Evolutionary conservation across 2,113 vertebrate species (phyloP), one percentile per base, ranked within the genome.

Genomic region (Atlantisia rogersi): DNA sequence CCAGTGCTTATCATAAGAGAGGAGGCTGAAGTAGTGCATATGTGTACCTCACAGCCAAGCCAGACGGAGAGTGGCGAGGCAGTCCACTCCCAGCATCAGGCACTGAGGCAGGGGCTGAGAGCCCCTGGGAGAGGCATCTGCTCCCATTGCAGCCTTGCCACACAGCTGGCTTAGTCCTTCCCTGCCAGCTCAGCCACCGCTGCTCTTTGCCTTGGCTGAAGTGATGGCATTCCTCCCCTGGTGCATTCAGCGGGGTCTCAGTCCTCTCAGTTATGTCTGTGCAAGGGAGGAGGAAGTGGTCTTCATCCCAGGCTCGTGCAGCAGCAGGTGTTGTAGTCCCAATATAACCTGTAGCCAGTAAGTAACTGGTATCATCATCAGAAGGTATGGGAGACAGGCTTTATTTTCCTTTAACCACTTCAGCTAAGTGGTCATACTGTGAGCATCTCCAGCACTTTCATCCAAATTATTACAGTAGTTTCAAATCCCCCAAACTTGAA

Each of bases 31-130:
- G 48, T 2, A 1, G 9, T 24, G 11, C 4, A 0, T 6, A 5
- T 0, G 0, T 44, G 39, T 63, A 25, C 53, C 5, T 1, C 39
- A 5, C 50, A 40, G 78, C 59, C 5, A 6, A 2, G 3, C 15
- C 3, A 2, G 11, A 48, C 3, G 1, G 22, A 64, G 37, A 59
- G 70, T 24, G 8, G 0, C 3, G 0, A 3, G 21, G 28, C 42
- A 78, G 44, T 14, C 21, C 32, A n/a, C 28, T n/a, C n/a, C 14
- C 70, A 31, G 50, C 25, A 1, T 5, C 12, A 8, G 64, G 35
- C 88, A 25, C 46, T 15, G 37, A 31, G 29, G 10, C 15, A 21
- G 55, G 50, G 21, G 5, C 59, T 22, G 1, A 68, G 42, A 52
- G 48, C 12, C 25, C 8, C n/a, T 11, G 5, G 21, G 24, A 48